Conservation (phyloP, 2,113 vertebrate species). For the Mormoops blainvillei region DNA sequence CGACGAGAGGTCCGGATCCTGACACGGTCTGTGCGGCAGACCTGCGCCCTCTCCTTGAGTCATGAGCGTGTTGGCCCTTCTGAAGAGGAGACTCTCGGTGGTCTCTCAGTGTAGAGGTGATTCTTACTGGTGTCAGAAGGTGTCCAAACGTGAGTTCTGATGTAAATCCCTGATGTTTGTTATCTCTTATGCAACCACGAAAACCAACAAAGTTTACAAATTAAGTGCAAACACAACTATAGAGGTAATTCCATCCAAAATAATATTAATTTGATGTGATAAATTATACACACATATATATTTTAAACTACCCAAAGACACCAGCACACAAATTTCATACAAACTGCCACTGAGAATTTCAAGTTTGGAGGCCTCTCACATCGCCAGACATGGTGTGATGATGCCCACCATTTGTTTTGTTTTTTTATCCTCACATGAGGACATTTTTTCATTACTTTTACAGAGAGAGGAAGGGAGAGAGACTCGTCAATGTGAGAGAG, state of each 20-base stretch:
- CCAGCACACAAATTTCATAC: neutral
- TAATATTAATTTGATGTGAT: neutral
- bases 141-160: too few relatives aligned
- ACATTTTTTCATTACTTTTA: too few relatives aligned
- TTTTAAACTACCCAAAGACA: neutral
- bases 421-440: too few relatives aligned
- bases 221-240: neutral
- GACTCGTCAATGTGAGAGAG: too few relatives aligned
- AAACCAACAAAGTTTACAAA: neutral
- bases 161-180: neutral
- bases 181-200: neutral
- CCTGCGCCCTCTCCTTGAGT: neutral
- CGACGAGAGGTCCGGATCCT: too few relatives aligned
- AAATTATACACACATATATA: neutral
- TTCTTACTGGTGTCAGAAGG: neutral
- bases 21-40: neutral
- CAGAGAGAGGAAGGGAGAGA: too few relatives aligned
- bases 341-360: neutral
- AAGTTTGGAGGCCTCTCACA: too few relatives aligned
- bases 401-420: too few relatives aligned
- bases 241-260: neutral
- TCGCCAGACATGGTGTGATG: too few relatives aligned
- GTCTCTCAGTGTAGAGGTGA: neutral
- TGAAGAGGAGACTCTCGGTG: neutral
- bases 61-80: neutral